A percentile compares a stretch with the other conserved stretches of the same genome.
Conservation (phyloP, 1,140 invertebrate genomes). For the Luehdorfia chinensis region DNA sequence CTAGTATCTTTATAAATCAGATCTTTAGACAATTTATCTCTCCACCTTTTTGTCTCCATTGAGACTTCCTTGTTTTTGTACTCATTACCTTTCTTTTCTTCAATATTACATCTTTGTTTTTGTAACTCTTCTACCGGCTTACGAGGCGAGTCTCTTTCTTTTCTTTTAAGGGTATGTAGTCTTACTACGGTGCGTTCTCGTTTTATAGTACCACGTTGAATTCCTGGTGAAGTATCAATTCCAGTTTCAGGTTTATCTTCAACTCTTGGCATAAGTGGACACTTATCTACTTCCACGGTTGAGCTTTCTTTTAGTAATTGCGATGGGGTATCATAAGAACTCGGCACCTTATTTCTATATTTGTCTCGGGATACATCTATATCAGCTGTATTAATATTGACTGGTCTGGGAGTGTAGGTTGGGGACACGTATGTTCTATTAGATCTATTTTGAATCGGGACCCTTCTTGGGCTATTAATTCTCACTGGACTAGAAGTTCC, state of each 20-base stretch:
- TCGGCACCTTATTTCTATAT: slow-evolving; percentile 64
- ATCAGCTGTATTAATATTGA: slow-evolving; percentile 87
- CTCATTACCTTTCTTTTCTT: slow-evolving; percentile 26
- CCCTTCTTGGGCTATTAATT: slow-evolving; percentile 63
- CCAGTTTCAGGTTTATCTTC: slow-evolving; percentile 63
- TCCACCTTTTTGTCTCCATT: slow-evolving; percentile 69
- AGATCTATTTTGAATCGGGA: slow-evolving; percentile 45
- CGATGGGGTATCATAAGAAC: slow-evolving; percentile 14
- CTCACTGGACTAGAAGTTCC: slow-evolving; percentile 57
- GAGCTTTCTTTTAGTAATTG: slow-evolving; percentile 29
- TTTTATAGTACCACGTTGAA: slow-evolving; percentile 78
- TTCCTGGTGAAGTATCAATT: slow-evolving; percentile 58
- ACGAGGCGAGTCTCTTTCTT: slow-evolving; percentile 76
- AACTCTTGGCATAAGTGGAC: slow-evolving; percentile 50
- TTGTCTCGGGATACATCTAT: slow-evolving; percentile 86
- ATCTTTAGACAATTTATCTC: slow-evolving; percentile 80
- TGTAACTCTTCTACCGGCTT: slow-evolving; percentile 35
- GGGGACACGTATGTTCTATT: slow-evolving; percentile 56
- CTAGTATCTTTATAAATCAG: slow-evolving; percentile 66
- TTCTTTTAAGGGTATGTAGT: slow-evolving; percentile 80
- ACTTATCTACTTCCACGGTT: slow-evolving; percentile 36
- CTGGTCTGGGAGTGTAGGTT: slow-evolving; percentile 77
- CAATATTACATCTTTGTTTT: slow-evolving; percentile 13
- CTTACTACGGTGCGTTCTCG: slow-evolving; percentile 84
- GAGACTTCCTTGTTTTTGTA: slow-evolving; percentile 26